These are phyloP conservation scores for Pachyseris speciosa DNA, from an alignment of 64 coral and sea anemone genomes.

Conservation along the genomic window DNA sequence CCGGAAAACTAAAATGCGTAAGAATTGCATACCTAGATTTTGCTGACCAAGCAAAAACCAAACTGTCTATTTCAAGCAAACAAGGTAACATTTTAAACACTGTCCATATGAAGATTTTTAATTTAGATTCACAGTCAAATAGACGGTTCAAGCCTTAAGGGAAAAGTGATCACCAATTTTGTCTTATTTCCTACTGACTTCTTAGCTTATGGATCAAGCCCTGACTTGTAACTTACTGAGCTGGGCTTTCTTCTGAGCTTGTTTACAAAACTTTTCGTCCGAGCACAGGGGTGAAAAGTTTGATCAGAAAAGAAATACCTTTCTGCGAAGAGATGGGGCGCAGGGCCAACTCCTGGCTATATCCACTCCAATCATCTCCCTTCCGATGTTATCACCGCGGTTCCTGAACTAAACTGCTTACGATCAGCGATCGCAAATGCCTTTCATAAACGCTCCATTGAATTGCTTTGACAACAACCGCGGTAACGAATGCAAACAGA, in stretches of 20 bases:
- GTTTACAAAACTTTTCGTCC: not conserved
- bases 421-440: not conserved
- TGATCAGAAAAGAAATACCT: not conserved
- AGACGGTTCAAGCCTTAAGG: too few species aligned
- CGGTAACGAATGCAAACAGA: constrained; percentile 7
- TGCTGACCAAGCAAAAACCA: too few species aligned
- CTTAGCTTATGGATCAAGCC: too few species aligned
- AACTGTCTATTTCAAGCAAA: too few species aligned
- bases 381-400: not conserved
- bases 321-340: constrained; percentile 36
- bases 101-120: too few species aligned
- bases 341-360: constrained; percentile 50
- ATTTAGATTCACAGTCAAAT: too few species aligned
- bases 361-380: constrained; percentile 15
- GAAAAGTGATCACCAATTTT: too few species aligned
- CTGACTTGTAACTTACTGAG: too few species aligned
- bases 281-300: not conserved
- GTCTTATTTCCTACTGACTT: too few species aligned
- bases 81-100: too few species aligned
- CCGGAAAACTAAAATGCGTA: too few species aligned
- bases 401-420: not conserved
- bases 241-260: not conserved
- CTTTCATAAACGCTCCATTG: not conserved
- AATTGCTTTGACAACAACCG: constrained; percentile 27
- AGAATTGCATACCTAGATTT: too few species aligned